Evolutionary conservation across 2,888 invertebrate genomes (phyloP), one percentile per base, ranked within the genome.

Genomic region (Nymphalis c-album): DNA sequence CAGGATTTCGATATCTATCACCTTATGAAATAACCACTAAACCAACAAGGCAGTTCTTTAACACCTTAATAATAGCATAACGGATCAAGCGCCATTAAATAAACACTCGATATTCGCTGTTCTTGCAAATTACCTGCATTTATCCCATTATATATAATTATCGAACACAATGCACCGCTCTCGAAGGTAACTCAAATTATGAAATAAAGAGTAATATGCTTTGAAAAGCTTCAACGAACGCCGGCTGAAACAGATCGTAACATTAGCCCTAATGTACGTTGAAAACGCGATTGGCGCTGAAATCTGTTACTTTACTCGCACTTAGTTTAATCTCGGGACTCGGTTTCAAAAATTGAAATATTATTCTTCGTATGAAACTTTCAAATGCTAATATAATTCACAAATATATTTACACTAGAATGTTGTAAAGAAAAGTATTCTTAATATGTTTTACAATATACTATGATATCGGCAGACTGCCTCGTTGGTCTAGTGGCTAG

Each of bases 191-290:
- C 79, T 83, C 79, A 77, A 84, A 83, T 83, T 84, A 84, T 85
- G 79, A 82, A 83, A 85, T 85, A 82, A 81, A 84, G 84, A 82
- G 78, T 80, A 86, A 83, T 82, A 81, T 79, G 80, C 80, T 85
- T 79, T 82, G 82, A 83, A 86, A 80, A 79, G 80, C 77, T 83
- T 77, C 75, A 80, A 78, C 76, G 76, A 76, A 83, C 81, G 83
- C 79, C 84, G 85, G 84, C 85, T 85, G 86, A 85, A 85, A 86
- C 85, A 87, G 87, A 88, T 87, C 84, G 86, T 76, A 74, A 75
- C 69, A 69, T 69, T 71, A 63, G 64, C 63, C 60, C 57, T 67
- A 71, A 71, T 71, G 69, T 69, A 63, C 60, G 62, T 46, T 60
- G 67, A 48, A 64, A 71, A 71, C 64, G 60, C 71, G 64, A 71